phyloP scores from a whole-genome alignment of 1,140 invertebrate species.

The Philopotamus ludificatus region DNA sequence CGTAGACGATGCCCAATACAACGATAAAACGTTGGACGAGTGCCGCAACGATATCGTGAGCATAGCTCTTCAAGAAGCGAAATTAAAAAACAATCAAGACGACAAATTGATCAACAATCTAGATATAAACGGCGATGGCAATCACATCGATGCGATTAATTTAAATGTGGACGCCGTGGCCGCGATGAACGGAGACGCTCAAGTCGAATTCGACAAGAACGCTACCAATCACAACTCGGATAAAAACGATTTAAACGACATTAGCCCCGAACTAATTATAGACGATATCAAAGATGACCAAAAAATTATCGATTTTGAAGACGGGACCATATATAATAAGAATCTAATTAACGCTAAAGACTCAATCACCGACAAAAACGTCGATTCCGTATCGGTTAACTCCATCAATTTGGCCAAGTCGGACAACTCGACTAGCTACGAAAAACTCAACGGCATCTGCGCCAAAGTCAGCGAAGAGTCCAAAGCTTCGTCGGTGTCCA shows the following conservation, averaged over 20 bases:
- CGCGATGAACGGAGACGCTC: conserved; percentile 1
- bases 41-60: conserved; percentile 37
- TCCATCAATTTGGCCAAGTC: conserved; percentile 31
- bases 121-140: conserved; percentile 6
- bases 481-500: conserved; percentile 35
- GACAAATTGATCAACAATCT: background rate
- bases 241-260: conserved; percentile 12
- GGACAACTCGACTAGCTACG: conserved; percentile 36
- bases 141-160: conserved; percentile 15
- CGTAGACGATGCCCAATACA: conserved; percentile 5
- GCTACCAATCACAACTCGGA: background rate
- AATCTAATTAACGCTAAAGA: conserved; percentile 23
- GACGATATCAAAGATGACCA: conserved; percentile 29
- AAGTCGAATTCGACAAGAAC: conserved; percentile 7
- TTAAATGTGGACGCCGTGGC: background rate
- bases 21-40: conserved; percentile 34
- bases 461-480: conserved; percentile 36
- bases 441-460: conserved; percentile 35
- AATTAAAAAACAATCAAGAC: too few species aligned
- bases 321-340: conserved; percentile 11
- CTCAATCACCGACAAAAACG: conserved; percentile 20
- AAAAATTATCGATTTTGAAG: conserved; percentile 26
- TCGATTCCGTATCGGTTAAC: conserved; percentile 26
- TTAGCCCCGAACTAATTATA: conserved; percentile 29
- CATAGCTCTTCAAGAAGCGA: conserved; percentile 21